Conservation (phyloP, 2,113 vertebrate species). For the Eudyptes chrysolophus region DNA sequence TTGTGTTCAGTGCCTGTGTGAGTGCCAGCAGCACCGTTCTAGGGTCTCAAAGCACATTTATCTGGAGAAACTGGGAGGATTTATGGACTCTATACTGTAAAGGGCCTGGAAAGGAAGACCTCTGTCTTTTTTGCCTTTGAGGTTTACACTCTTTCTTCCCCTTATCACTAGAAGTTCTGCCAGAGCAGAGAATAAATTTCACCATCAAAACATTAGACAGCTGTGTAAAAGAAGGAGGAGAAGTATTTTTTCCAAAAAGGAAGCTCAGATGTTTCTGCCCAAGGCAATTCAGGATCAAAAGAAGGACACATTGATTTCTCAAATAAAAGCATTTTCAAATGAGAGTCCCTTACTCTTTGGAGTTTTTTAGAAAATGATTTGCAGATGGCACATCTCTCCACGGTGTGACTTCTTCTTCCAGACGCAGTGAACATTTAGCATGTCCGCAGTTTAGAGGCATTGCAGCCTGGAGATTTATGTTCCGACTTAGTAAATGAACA, state of each 20-base stretch:
- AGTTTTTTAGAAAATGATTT: conserved; percentile 43
- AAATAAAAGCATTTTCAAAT: conserved; percentile 41
- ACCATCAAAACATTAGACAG: conserved; percentile 15
- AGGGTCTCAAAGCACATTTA: not conserved
- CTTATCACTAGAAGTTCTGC: conserved; percentile 13
- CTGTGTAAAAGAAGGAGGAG: conserved; percentile 17
- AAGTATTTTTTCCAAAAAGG: conserved; percentile 22
- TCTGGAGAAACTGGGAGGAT: not conserved
- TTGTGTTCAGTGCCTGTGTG: not conserved
- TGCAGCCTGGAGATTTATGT: not conserved
- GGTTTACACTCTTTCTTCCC: not conserved
- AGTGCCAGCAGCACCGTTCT: not conserved
- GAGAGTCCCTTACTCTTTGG: conserved; percentile 26
- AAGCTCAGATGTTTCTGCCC: conserved; percentile 53
- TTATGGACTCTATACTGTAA: not conserved
- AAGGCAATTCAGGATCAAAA: conserved; percentile 57
- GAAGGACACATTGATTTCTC: conserved; percentile 34
- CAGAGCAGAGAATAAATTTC: conserved; percentile 10
- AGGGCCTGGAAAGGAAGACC: not conserved
- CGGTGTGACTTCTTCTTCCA: not conserved
- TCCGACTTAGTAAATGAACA: not conserved
- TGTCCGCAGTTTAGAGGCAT: not conserved
- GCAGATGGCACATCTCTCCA: conserved; percentile 22
- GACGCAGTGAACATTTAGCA: not conserved
- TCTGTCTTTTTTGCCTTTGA: conserved; percentile 8